A percentile compares a stretch with the other conserved stretches of the same genome.
Evolutionary conservation across 2,113 vertebrate species (phyloP).

Genomic region (Thamnophis sirtalis): DNA sequence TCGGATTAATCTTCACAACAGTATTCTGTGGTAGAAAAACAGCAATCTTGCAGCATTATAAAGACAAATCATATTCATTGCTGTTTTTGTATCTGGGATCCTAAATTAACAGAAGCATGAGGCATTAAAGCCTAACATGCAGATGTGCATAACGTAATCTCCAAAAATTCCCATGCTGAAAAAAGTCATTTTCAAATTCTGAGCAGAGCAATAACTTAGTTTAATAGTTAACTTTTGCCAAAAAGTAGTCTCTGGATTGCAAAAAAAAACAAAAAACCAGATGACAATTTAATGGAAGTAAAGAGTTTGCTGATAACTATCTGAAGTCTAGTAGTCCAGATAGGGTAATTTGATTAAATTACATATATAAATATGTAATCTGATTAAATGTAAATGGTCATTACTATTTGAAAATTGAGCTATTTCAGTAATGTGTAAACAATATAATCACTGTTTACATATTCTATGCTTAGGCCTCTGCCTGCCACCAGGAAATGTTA

Average conservation of each 20-base stretch:
- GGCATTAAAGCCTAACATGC: neutral
- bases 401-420: neutral
- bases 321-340: neutral
- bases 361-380: neutral
- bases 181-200: neutral
- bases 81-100: neutral
- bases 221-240: neutral
- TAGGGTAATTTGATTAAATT: neutral
- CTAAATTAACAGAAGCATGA: neutral
- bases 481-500: neutral
- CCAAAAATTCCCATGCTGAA: neutral
- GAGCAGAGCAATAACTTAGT: neutral
- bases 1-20: neutral
- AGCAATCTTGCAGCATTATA: neutral
- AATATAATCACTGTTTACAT: neutral
- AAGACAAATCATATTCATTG: neutral
- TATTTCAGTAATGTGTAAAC: neutral
- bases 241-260: neutral
- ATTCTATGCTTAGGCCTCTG: neutral
- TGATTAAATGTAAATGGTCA: neutral
- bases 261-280: neutral
- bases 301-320: neutral
- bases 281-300: neutral
- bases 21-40: neutral
- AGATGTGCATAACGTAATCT: neutral